Conservation (phyloP, 2,797 vertebrate species). For the Clarias laeviceps region DNA sequence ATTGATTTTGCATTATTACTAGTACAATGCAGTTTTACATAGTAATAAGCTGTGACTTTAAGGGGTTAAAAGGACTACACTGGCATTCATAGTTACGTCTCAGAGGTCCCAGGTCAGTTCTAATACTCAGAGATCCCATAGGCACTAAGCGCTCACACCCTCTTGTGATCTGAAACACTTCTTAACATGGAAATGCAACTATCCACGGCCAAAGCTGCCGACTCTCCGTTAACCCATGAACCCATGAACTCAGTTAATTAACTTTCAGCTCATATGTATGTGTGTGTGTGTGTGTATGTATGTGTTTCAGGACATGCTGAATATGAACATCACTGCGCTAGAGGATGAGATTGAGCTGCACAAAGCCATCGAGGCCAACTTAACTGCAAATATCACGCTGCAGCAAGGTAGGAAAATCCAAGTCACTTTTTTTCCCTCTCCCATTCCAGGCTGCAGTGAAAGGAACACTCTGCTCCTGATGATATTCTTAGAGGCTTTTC, state of each 20-base stretch:
- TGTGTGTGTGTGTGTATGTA: background rate
- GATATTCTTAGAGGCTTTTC: constrained; percentile 69
- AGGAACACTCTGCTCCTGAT: constrained; percentile 64
- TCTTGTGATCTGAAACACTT: constrained; percentile 52
- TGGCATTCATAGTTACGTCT: background rate
- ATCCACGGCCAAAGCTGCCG: constrained; percentile 8
- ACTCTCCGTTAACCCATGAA: background rate
- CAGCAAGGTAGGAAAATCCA: constrained; percentile 74
- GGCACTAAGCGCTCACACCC: constrained; percentile 51
- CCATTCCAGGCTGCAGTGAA: constrained; percentile 61
- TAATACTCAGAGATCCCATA: constrained; percentile 14
- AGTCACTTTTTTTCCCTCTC: constrained; percentile 51
- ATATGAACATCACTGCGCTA: constrained; percentile 66
- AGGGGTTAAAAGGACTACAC: constrained; percentile 1
- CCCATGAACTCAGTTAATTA: background rate
- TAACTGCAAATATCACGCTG: constrained; percentile 60
- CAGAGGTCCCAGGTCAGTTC: background rate
- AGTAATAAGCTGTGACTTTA: background rate
- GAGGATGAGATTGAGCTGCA: constrained; percentile 59
- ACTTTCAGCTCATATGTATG: constrained; percentile 1
- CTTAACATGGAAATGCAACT: constrained; percentile 37
- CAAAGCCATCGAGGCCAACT: constrained; percentile 63
- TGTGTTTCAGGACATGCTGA: constrained; percentile 63
- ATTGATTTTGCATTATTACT: no score
- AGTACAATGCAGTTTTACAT: no score